Base-by-base conservation (phyloP, 2,888 invertebrate genomes). In the Drosophila mayaguana region DNA sequence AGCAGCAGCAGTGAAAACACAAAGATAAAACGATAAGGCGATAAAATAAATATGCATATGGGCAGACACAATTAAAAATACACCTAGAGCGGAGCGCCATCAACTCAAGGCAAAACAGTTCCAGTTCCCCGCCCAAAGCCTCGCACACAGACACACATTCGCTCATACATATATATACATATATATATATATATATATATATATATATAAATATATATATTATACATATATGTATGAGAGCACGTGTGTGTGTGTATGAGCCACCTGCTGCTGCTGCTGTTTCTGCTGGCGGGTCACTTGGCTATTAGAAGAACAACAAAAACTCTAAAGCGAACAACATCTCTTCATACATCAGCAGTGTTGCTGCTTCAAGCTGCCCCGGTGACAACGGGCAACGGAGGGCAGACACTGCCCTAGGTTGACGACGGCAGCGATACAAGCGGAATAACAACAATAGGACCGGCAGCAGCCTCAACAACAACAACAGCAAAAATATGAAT, bases 401-500 rank as follows among this genome's bases (percentile, higher is more conserved):
- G 82, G 83, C 81, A 65, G 55, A 48, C 36, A 54, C 69, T 67
- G 77, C 77, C 83, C 78, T 70, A 63, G 51, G 18, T 69, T 63
- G 45, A 59, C 53, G 51, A 25, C 53, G 53, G 25, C 18, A 22
- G n/a, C 54, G 28, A 12, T 18, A 54, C 54, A 40, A 54, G 11
- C 40, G 18, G 32, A 70, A 56, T 28, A 70, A 56, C 34, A 43
- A 34, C 63, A 54, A 45, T 65, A 61, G 51, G 48, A 65, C 36
- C 61, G 32, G 46, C 59, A 56, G 38, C 38, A 43, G 38, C 45
- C 51, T n/a, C 62, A 48, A 42, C 57, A 63, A 32, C 38, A 63
- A 40, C 38, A 62, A 48, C 43, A 66, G 59, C 36, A 68, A 63
- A 74, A 91, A 84, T 53, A 95, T 95, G 94, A 96, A 96, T 91